Evolutionary conservation across 2,113 vertebrate species (phyloP), one percentile per base, ranked within the genome.

Genomic region (Pseudolaguvia tuberculata): DNA sequence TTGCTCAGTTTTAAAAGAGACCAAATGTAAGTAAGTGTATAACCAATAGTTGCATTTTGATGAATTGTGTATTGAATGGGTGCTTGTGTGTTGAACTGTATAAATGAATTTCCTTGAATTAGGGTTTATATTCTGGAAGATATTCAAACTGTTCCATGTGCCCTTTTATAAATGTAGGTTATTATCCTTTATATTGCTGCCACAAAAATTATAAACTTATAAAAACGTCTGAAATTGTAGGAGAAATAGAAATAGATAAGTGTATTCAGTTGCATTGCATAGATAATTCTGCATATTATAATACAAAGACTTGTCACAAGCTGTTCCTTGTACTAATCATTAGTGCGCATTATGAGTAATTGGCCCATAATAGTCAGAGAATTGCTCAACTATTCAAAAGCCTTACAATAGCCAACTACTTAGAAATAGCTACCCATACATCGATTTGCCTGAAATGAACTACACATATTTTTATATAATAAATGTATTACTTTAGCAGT

Each of bases 271-370:
- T 77, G 58, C 47, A 58, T 76, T 56, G 39, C n/a, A 35, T 73
- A 61, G 58, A 77, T 59, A 52, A 35, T 31, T 70, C 7, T 45
- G 23, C 69, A 55, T 61, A n/a, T n/a, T 58, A 21, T 12, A 53
- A 50, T 66, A 75, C 27, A 67, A 59, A 75, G 21, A 55, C 73
- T 76, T 76, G 47, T 72, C 55, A 66, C 29, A 15, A 4, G 58
- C 50, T 75, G 70, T 35, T 72, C 18, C 23, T 23, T 45, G 39
- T 58, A 62, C 35, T 53, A 56, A 68, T 51, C 29, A 25, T 59
- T 15, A 72, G 45, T 47, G 63, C 7, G 48, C 53, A 11, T 77
- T 75, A 42, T 31, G 48, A 29, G 27, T 58, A 57, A 63, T 47
- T 17, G 75, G 47, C n/a, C 52, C 10, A 42, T 31, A 31, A n/a